Evolutionary conservation across 64 coral and sea anemone species (phyloP).

Genomic region (Montipora foliosa): DNA sequence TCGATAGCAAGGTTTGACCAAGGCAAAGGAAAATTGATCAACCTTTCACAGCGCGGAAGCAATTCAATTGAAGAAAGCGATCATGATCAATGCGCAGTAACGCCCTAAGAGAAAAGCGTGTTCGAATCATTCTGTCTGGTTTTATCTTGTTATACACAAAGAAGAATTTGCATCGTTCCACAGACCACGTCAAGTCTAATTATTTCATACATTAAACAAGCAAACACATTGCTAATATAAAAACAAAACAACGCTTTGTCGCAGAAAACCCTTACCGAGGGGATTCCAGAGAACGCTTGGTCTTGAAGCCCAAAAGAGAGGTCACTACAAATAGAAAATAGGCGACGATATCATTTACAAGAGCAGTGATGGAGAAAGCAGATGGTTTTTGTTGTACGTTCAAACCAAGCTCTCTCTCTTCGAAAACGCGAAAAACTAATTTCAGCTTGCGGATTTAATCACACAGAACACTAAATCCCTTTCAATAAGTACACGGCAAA

Average conservation of each 20-base stretch:
- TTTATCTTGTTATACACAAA: constrained; percentile 35
- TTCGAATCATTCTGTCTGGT: not conserved
- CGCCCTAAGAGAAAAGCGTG: not conserved
- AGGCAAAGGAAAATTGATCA: constrained; percentile 47
- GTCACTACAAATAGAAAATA: constrained; percentile 51
- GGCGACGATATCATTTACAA: constrained; percentile 75
- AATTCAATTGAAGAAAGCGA: constrained; percentile 1
- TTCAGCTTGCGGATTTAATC: not conserved
- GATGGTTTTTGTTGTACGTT: not conserved
- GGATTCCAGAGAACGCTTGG: constrained; percentile 60
- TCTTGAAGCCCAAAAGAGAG: constrained; percentile 23
- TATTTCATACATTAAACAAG: constrained; percentile 97
- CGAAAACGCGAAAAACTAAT: constrained; percentile 17
- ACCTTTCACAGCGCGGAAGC: constrained; percentile 38
- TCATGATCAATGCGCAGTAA: not conserved
- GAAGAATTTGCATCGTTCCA: constrained; percentile 40
- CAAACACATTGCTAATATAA: constrained; percentile 92
- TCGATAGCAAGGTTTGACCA: constrained; percentile 59
- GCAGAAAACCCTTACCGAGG: constrained; percentile 55
- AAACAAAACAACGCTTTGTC: constrained; percentile 90
- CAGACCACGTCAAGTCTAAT: constrained; percentile 92
- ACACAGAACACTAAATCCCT: constrained; percentile 17
- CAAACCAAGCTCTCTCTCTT: not conserved
- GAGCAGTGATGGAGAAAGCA: constrained; percentile 13
- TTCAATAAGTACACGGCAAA: not conserved